Percentiles rank a stretch among this genome's conserved stretches.
Evolutionary conservation across 2,888 invertebrate genomes (phyloP).

Genomic region (Drosophila imparisetae): DNA sequence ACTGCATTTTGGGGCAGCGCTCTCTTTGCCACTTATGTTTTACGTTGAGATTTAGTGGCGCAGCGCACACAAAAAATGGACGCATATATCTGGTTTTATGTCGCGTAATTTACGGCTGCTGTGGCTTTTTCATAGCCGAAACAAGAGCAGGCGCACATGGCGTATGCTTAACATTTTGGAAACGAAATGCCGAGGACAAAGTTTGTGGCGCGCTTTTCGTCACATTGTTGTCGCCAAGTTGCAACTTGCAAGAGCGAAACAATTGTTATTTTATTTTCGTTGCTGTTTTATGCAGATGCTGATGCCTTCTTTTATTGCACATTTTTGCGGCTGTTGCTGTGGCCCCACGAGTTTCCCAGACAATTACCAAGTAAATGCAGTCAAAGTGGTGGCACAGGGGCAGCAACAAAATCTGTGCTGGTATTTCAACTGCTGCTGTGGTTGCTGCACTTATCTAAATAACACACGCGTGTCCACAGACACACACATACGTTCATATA

Average conservation of each 20-base stretch:
- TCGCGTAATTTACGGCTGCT: conserved; percentile 50
- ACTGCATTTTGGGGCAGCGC: neutral
- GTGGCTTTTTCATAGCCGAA: conserved; percentile 16
- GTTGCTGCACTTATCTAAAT: conserved; percentile 35
- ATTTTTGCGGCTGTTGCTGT: conserved; percentile 21
- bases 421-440: conserved; percentile 35
- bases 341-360: conserved; percentile 30
- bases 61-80: conserved; percentile 45
- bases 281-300: conserved; percentile 5
- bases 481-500: neutral
- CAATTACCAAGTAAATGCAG: conserved; percentile 67
- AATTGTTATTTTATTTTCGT: conserved; percentile 40
- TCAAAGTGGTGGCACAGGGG: conserved; percentile 1
- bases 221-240: conserved; percentile 53
- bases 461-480: conserved; percentile 25
- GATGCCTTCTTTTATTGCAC: conserved; percentile 42
- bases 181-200: conserved; percentile 42
- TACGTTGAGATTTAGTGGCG: conserved; percentile 2
- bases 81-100: conserved; percentile 61
- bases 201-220: conserved; percentile 53
- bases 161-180: conserved; percentile 46
- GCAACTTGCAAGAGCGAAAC: conserved; percentile 49
- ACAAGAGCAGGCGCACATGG: conserved; percentile 6
- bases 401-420: conserved; percentile 18
- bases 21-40: too few relatives aligned